Conservation (phyloP, 1,140 invertebrate genomes). For the Portunus trituberculatus region DNA sequence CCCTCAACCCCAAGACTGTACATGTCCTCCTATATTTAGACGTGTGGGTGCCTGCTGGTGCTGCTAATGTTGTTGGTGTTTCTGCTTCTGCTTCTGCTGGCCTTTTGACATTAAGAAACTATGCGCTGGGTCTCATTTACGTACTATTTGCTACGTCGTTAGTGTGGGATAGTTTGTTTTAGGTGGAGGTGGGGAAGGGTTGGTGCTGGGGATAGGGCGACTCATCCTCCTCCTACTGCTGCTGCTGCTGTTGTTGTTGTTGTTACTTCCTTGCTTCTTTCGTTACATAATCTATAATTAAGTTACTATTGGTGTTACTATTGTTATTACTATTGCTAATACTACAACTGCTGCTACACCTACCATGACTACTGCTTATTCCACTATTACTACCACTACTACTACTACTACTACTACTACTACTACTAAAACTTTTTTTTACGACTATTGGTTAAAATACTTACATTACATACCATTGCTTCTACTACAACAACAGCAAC, state of each 20-base stretch:
- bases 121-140: too few species aligned
- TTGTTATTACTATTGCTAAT: neutral
- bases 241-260: neutral
- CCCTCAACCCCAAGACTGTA: neutral
- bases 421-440: too few species aligned
- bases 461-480: too few species aligned
- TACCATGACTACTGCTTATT: neutral
- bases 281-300: neutral
- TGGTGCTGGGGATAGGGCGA: too few species aligned
- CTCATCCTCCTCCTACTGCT: neutral
- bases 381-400: too few species aligned
- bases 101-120: too few species aligned
- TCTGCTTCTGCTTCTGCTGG: neutral
- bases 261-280: neutral
- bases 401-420: too few species aligned
- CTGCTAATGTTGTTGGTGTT: neutral
- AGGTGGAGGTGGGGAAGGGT: too few species aligned
- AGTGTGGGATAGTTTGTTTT: too few species aligned
- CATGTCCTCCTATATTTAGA: neutral
- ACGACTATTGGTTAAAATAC: too few species aligned
- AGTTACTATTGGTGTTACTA: neutral
- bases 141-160: too few species aligned
- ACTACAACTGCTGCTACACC: neutral
- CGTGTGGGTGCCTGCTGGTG: neutral
- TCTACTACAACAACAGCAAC: too few species aligned